Evolutionary conservation across 1,140 invertebrate genomes (phyloP).

Genomic region (Phymorhynchus buccinoides): DNA sequence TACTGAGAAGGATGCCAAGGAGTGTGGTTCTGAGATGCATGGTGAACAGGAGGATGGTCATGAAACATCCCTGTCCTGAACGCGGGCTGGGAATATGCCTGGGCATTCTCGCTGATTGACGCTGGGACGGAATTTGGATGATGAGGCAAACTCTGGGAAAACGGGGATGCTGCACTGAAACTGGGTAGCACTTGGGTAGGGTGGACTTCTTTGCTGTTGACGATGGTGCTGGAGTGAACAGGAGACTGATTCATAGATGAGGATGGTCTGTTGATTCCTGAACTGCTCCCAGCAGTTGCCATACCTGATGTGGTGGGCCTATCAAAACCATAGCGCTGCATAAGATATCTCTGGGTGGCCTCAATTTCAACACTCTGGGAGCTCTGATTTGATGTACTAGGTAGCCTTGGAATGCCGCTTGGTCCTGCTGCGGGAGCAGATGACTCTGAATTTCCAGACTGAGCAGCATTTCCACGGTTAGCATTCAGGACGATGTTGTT

Average conservation of each 20-base stretch:
- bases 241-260: neutral
- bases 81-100: neutral
- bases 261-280: neutral
- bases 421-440: conserved; percentile 57
- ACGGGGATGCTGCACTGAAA: neutral
- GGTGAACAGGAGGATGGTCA: neutral
- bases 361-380: conserved; percentile 67
- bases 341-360: conserved; percentile 67
- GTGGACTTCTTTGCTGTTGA: neutral
- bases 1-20: neutral
- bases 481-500: conserved; percentile 82
- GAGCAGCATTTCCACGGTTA: conserved; percentile 67
- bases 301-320: neutral
- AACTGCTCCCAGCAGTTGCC: neutral
- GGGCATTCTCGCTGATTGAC: neutral
- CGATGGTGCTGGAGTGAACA: conserved; percentile 43
- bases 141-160: neutral
- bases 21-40: neutral
- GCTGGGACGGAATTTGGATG: neutral
- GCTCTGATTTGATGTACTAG: conserved; percentile 51
- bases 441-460: conserved; percentile 40
- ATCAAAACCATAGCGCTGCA: conserved; percentile 45
- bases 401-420: conserved; percentile 49
- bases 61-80: neutral
- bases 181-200: neutral